Percentiles rank a stretch among this genome's conserved stretches.
These are phyloP conservation scores for Fringilla coelebs DNA, from an alignment of 2,797 vertebrate genomes.

Conservation along the genomic window DNA sequence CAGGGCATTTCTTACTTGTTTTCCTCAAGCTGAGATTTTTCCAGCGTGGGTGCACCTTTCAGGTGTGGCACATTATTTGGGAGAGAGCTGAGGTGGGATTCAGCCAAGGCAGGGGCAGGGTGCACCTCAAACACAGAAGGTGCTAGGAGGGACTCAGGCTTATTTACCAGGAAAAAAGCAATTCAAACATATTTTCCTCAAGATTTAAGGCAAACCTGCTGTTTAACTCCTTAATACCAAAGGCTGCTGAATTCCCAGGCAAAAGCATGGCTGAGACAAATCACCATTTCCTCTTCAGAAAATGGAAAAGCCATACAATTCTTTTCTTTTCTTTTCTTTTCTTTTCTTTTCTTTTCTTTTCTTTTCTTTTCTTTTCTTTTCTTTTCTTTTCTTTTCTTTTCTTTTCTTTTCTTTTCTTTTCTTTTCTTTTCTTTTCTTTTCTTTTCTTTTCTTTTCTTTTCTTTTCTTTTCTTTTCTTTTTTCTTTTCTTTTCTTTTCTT, in stretches of 20 bases:
- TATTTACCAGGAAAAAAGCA: slow-evolving; percentile 11
- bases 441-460: neutral
- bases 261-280: neutral
- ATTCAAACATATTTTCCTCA: neutral
- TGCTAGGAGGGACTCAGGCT: neutral
- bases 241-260: slow-evolving; percentile 19
- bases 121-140: neutral
- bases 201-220: neutral
- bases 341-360: neutral
- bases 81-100: neutral
- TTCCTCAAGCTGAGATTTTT: neutral
- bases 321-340: neutral
- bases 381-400: neutral
- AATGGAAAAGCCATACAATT: slow-evolving; percentile 13
- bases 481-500: neutral
- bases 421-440: too few relatives aligned
- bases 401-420: neutral
- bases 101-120: neutral
- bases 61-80: neutral
- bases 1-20: neutral
- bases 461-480: neutral
- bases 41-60: neutral
- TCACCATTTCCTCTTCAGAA: slow-evolving; percentile 28
- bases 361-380: neutral
- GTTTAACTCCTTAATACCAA: slow-evolving; percentile 10